Evolutionary conservation across 2,888 invertebrate genomes (phyloP).

Genomic region (Macaria notata): DNA sequence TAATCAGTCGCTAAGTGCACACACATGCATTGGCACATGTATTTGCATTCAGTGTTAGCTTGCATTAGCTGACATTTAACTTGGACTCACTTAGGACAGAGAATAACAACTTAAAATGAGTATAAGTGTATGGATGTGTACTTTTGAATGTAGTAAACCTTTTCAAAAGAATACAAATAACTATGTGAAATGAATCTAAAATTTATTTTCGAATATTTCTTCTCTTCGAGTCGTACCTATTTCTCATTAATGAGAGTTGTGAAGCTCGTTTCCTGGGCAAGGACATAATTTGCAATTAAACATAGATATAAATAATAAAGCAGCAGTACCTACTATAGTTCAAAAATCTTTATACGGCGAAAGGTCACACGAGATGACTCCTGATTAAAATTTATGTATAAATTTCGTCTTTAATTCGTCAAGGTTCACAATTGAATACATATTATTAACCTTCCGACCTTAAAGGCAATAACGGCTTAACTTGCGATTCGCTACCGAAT

Average conservation of each 20-base stretch:
- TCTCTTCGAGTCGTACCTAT: no score
- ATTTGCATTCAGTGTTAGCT: conserved; percentile 26
- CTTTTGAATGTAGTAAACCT: no score
- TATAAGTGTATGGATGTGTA: no score
- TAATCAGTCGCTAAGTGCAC: conserved; percentile 14
- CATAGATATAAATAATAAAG: no score
- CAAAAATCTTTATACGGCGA: neutral
- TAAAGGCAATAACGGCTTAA: neutral
- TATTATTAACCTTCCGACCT: neutral
- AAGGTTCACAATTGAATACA: neutral
- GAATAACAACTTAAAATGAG: no score
- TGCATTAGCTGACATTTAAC: conserved; percentile 29
- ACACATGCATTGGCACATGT: conserved; percentile 14
- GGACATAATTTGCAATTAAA: no score
- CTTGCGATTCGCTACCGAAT: conserved; percentile 1
- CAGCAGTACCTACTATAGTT: no score
- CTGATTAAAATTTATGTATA: neutral
- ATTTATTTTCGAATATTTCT: no score
- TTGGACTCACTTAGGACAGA: conserved; percentile 1
- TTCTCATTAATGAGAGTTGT: no score
- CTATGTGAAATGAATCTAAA: no score
- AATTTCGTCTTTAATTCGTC: neutral
- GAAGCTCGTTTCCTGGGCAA: no score
- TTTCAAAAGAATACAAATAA: no score
- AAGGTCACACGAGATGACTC: neutral